A percentile compares a stretch with the other conserved stretches of the same genome.
Evolutionary conservation across 2,113 vertebrate genomes (phyloP).

Genomic region (Trichechus manatus): DNA sequence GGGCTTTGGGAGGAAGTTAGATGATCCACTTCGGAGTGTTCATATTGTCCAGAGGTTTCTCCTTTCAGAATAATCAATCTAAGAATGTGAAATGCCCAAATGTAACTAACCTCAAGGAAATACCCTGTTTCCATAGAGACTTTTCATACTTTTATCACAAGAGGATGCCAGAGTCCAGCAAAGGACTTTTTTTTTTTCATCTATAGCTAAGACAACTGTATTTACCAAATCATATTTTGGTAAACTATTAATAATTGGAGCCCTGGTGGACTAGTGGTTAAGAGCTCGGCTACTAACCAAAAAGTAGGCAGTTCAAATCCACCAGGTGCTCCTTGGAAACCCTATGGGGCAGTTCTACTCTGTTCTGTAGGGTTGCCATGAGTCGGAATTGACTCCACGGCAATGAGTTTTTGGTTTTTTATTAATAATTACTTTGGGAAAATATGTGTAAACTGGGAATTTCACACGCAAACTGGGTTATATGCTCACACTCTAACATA

Average conservation of each 20-base stretch:
- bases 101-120: not conserved
- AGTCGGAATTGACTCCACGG: no score
- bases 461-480: not conserved
- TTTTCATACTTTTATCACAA: conserved; percentile 37
- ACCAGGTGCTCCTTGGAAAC: no score
- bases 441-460: not conserved
- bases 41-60: not conserved
- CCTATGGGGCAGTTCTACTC: no score
- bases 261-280: no score
- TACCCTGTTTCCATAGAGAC: not conserved
- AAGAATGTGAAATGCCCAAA: not conserved
- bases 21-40: not conserved
- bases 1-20: not conserved
- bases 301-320: no score
- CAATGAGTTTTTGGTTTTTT: not conserved
- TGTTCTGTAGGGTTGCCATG: no score
- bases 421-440: not conserved
- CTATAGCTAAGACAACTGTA: not conserved
- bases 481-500: not conserved
- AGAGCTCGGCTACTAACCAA: no score
- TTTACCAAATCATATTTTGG: not conserved
- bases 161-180: conserved; percentile 50
- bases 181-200: not conserved
- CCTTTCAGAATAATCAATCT: not conserved
- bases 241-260: no score